Conservation (phyloP, 2,113 vertebrate genomes). For the Rhinoptilus africanus region DNA sequence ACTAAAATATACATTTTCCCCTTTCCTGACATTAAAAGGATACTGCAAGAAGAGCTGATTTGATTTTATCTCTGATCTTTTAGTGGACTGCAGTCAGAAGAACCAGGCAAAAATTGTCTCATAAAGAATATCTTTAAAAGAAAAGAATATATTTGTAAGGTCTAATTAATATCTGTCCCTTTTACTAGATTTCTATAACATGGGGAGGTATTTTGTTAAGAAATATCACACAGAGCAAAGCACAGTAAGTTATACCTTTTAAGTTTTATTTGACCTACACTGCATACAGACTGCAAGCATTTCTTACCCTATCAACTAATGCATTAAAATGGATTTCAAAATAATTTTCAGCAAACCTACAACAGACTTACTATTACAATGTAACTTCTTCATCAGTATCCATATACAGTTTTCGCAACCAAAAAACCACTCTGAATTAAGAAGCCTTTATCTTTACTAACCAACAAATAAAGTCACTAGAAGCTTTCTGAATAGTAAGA, state of each 20-base stretch:
- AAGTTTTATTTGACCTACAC: not conserved
- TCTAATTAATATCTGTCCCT: not conserved
- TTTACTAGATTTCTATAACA: not conserved
- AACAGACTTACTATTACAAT: not conserved
- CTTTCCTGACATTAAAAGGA: not conserved
- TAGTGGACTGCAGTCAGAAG: not conserved
- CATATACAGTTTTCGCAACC: not conserved
- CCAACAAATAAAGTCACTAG: not conserved
- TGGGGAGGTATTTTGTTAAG: not conserved
- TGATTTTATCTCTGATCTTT: not conserved
- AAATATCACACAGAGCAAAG: not conserved
- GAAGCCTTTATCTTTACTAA: not conserved
- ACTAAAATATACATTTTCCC: not conserved
- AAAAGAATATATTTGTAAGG: not conserved
- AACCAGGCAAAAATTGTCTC: not conserved
- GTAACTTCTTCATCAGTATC: not conserved
- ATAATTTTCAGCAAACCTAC: not conserved
- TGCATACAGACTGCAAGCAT: not conserved
- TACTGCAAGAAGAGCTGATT: not conserved
- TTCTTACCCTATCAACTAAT: not conserved
- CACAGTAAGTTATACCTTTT: not conserved
- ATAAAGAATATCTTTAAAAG: not conserved
- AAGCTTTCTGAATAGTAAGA: not conserved
- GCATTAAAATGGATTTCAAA: not conserved
- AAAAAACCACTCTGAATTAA: not conserved